Base-by-base conservation (phyloP, 1,140 invertebrate genomes). In the Protaetia brevitarsis region DNA sequence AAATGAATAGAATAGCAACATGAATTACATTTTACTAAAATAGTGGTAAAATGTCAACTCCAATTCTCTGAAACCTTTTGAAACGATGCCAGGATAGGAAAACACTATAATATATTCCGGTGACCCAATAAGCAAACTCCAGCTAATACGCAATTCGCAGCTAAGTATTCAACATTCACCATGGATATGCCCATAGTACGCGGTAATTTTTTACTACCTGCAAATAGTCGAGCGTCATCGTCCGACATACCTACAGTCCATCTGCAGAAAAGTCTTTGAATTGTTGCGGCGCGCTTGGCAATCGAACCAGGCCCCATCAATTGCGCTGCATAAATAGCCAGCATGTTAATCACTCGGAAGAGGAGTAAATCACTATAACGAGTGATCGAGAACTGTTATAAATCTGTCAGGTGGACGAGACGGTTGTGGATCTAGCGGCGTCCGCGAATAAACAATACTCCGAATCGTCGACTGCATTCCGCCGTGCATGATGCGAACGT, bases 201-300 rank as follows among this genome's bases (percentile, higher is more conserved):
- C 41, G 34, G 16, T 37, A 37, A 37, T 11, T 37, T 37, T 37
- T 37, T 37, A 37, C 34, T 37, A 37, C 34, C 41, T 45, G 41
- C 4, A 45, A 45, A 45, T 45, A 45, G 41, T 45, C 41, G 41
- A 13, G 41, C 41, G 23, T 45, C 41, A 45, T 45, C 41, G 41
- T n/a, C n/a, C 41, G 13, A 45, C 41, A 45, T 45, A 45, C 41
- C 16, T 13, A 11, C n/a, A 37, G 34, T 37, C 5, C 34, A 37
- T 37, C 34, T 37, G 34, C 16, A 37, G 34, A 37, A 37, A 37
- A 37, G 34, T 37, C 34, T 37, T 16, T 37, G 34, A 37, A 37
- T 37, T 13, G 34, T 37, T 37, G 34, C 34, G 34, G 34, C 34
- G 34, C n/a, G 34, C 34, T 37, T 37, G 34, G 34, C 34, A 37